Conservation (phyloP, 2,113 vertebrate species). For the Casuarius casuarius region DNA sequence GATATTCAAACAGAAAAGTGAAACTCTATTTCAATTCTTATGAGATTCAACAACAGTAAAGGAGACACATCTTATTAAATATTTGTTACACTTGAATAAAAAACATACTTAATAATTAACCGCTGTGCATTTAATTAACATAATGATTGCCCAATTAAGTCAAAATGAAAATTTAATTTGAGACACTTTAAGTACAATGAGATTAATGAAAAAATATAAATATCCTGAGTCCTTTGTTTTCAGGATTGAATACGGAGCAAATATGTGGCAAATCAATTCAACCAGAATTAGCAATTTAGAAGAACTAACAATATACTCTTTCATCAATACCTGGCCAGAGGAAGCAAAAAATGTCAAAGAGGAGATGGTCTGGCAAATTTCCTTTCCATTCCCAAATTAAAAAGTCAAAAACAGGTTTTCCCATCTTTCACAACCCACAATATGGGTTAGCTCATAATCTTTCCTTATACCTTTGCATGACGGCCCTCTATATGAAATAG, state of each 20-base stretch:
- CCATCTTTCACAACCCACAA: neutral
- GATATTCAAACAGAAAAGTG: conserved; percentile 43
- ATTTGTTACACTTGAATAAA: conserved; percentile 63
- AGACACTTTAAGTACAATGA: conserved; percentile 26
- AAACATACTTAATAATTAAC: conserved; percentile 66
- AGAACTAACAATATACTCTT: neutral
- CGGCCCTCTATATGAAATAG: neutral
- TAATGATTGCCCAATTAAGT: conserved; percentile 59
- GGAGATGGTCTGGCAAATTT: neutral
- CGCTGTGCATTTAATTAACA: conserved; percentile 62
- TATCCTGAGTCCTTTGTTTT: conserved; percentile 11
- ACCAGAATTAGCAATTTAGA: conserved; percentile 32
- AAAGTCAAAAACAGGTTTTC: neutral
- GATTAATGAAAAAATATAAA: conserved; percentile 48
- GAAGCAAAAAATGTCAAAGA: neutral
- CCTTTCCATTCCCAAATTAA: neutral
- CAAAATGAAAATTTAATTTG: conserved; percentile 66
- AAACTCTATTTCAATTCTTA: conserved; percentile 24
- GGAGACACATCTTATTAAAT: conserved; percentile 45
- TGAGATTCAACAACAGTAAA: neutral
- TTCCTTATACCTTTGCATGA: neutral
- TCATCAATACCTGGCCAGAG: neutral
- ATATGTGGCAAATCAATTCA: neutral
- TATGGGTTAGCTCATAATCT: neutral
- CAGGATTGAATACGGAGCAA: neutral